Percentiles rank a stretch among this genome's conserved stretches.
Conservation (phyloP, 2,113 vertebrate genomes). For the Embiotoca jacksoni region DNA sequence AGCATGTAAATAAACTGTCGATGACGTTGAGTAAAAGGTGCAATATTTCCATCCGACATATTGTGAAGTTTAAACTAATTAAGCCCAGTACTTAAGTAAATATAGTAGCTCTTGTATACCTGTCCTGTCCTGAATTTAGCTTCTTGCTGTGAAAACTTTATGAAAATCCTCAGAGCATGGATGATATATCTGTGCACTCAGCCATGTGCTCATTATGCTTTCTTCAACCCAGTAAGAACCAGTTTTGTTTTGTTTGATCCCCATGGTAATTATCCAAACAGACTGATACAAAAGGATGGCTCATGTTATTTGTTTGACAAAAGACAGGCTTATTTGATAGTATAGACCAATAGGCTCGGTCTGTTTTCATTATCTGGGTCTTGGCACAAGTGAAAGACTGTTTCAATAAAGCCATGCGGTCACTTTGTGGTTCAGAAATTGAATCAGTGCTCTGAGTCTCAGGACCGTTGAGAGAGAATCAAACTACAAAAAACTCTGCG, state of each 20-base stretch:
- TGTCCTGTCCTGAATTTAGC: no score
- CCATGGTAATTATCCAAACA: slow-evolving; percentile 58
- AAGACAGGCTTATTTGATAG: slow-evolving; percentile 58
- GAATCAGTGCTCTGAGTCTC: slow-evolving; percentile 44
- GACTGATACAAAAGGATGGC: slow-evolving; percentile 32
- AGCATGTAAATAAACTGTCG: no score
- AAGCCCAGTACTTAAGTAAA: no score
- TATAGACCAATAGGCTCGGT: slow-evolving; percentile 30
- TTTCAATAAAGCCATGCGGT: slow-evolving; percentile 32
- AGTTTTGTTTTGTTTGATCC: slow-evolving; percentile 48
- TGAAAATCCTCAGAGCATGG: not conserved
- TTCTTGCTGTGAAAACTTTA: not conserved
- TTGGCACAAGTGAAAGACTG: slow-evolving; percentile 37
- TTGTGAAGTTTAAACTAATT: no score
- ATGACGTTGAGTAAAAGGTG: no score
- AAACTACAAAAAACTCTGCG: slow-evolving; percentile 1
- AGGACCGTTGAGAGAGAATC: slow-evolving; percentile 16
- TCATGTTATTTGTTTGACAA: slow-evolving; percentile 57
- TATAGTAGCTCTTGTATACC: no score
- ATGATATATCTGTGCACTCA: slow-evolving; percentile 5
- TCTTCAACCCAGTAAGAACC: slow-evolving; percentile 3
- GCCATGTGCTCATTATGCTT: slow-evolving; percentile 17
- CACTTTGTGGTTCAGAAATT: slow-evolving; percentile 38
- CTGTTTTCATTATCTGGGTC: slow-evolving; percentile 58
- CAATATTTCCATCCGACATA: no score